Conservation (phyloP, 2,113 vertebrate species). For the Callionymus lyra region DNA sequence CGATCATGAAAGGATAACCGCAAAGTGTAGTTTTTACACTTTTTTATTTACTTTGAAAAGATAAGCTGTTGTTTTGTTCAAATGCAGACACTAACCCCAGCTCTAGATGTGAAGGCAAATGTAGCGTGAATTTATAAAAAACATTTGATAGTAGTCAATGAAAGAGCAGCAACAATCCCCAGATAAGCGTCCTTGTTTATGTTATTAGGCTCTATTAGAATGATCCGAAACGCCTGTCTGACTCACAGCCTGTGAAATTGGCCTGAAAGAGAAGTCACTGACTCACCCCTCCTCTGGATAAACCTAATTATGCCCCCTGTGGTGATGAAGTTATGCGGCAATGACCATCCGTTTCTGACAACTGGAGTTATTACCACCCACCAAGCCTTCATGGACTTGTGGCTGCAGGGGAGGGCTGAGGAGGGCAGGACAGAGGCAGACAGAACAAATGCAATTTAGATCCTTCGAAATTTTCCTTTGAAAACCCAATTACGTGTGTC, state of each 20-base stretch:
- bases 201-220: too few species aligned
- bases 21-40: too few species aligned
- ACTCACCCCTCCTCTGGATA: conserved; percentile 21
- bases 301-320: conserved; percentile 29
- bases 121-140: too few species aligned
- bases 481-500: conserved; percentile 47
- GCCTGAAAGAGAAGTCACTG: conserved; percentile 21
- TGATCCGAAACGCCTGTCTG: too few species aligned
- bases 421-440: conserved; percentile 10
- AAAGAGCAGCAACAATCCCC: too few species aligned
- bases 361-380: conserved; percentile 32
- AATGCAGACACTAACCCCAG: too few species aligned
- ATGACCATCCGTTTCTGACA: conserved; percentile 36
- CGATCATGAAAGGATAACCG: too few species aligned
- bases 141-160: too few species aligned
- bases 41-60: too few species aligned
- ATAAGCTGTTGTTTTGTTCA: too few species aligned
- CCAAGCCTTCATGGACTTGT: conserved; percentile 1
- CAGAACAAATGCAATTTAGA: conserved; percentile 45
- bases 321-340: conserved; percentile 15
- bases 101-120: too few species aligned
- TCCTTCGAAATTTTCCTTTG: conserved; percentile 33
- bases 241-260: conserved; percentile 24
- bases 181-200: too few species aligned
- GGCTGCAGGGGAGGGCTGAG: conserved; percentile 25